Evolutionary conservation across 30 jellyfish, hydroid and myxozoan species (phyloP), one percentile per base, ranked within the genome.

Genomic region (Cassiopea andromeda): DNA sequence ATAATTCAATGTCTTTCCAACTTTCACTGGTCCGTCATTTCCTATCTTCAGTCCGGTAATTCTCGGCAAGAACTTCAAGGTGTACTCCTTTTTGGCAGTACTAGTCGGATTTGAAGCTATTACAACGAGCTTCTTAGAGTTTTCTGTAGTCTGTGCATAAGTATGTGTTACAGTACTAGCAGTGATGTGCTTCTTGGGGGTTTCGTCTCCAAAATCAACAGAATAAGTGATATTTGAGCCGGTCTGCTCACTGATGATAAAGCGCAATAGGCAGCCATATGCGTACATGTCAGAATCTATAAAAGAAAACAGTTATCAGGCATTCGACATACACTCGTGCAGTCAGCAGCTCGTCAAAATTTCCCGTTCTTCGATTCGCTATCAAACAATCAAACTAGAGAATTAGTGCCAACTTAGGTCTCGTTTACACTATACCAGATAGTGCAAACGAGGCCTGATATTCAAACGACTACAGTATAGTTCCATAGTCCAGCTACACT

Each of bases 201-300:
- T 82, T 57, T 8, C 82, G 5, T 38, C 61, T n/a, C 67, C 86
- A 73, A 84, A 84, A 3, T 76, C 78, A 27, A 61, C 54, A 7
- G 18, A 64, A 58, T 70, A 77, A 12, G 97, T 91, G 1, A 91
- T 75, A 79, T 91, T 91, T 46, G 94, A 76, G 79, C 97, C 97
- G 7, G 54, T 60, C 67, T 91, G 97, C 59, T 81, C 80, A n/a
- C 46, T 60, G 44, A 85, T 45, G 17, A 12, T 57, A 64, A 91
- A 77, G 50, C 10, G 45, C 78, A 91, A 58, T 38, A 70, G 85
- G 50, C 93, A 84, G 13, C 86, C 93, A 73, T 60, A 81, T 59
- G 94, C 89, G 67, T 19, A 84, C 84, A 69, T 60, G 60, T 91
- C 94, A 2, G 44, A 43, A 47, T 73, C 89, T 67, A 71, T 4